These are phyloP conservation scores for Ectemnius lituratus DNA, from an alignment of 2,888 invertebrate species.

Conservation along the genomic window DNA sequence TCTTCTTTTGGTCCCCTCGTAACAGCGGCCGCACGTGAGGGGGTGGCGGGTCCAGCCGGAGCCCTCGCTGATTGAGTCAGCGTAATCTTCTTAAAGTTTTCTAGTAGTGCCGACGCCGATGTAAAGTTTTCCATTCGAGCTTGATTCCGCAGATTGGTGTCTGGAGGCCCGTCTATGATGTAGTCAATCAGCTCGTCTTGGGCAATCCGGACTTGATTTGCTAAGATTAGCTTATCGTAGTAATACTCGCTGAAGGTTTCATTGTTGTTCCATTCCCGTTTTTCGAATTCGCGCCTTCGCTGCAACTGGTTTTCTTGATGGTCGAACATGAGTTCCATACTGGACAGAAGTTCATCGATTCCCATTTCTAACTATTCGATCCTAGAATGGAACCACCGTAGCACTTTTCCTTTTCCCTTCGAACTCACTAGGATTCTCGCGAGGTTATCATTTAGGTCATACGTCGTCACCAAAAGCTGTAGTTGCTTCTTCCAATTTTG, in stretches of 20 bases:
- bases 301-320: not conserved
- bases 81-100: not conserved
- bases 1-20: not conserved
- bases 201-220: conserved; percentile 1
- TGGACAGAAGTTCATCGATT: not conserved
- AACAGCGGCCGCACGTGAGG: too few species aligned
- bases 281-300: not conserved
- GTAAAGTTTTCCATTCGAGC: not conserved
- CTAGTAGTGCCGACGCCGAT: not conserved
- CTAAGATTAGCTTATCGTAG: conserved; percentile 5
- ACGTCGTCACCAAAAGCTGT: not conserved
- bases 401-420: not conserved
- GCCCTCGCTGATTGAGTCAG: too few species aligned
- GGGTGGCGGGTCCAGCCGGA: too few species aligned
- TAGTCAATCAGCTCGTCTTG: conserved; percentile 7
- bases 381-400: not conserved
- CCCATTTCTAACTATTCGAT: not conserved
- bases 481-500: too few species aligned
- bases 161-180: conserved; percentile 9
- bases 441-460: not conserved
- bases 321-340: not conserved
- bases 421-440: not conserved
- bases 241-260: not conserved
- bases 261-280: not conserved
- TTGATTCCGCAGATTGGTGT: not conserved